Evolutionary conservation across 2,113 vertebrate species (phyloP).

Genomic region (Solenodon paradoxus): DNA sequence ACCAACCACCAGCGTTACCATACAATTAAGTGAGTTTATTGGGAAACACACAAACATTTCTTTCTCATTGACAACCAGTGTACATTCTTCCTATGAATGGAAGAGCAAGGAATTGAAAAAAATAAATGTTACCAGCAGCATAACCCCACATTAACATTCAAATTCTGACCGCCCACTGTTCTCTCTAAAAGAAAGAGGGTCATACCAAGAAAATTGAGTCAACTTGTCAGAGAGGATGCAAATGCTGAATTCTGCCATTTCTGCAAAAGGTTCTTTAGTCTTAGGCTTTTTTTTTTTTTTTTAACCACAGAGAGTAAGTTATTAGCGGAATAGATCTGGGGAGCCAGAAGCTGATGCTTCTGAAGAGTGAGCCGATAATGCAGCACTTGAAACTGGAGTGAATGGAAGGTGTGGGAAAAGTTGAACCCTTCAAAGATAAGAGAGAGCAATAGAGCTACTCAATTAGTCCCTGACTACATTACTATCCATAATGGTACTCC

Average conservation of each 20-base stretch:
- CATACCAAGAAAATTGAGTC: conserved; percentile 1
- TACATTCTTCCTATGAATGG: conserved; percentile 29
- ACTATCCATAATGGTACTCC: neutral
- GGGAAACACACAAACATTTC: neutral
- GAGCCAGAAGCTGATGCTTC: conserved; percentile 46
- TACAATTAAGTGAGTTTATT: conserved; percentile 53
- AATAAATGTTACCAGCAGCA: neutral
- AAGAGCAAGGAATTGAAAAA: neutral
- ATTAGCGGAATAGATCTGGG: conserved; percentile 44
- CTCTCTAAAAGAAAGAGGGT: neutral
- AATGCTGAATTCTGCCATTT: conserved; percentile 29
- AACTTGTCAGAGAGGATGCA: conserved; percentile 32
- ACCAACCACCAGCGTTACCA: conserved; percentile 45
- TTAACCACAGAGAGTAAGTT: conserved; percentile 44
- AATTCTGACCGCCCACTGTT: neutral
- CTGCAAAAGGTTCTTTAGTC: conserved; percentile 57
- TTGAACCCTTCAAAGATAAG: conserved; percentile 34
- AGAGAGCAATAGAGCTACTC: neutral
- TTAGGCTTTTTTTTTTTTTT: conserved; percentile 57
- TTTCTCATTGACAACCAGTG: neutral
- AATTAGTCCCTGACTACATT: conserved; percentile 36
- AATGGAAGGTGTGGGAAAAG: conserved; percentile 72
- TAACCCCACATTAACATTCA: neutral
- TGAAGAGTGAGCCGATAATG: conserved; percentile 47
- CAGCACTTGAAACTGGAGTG: conserved; percentile 33